phyloP scores from a whole-genome alignment of 1,140 invertebrate genomes.

The Sinonovacula constricta region DNA sequence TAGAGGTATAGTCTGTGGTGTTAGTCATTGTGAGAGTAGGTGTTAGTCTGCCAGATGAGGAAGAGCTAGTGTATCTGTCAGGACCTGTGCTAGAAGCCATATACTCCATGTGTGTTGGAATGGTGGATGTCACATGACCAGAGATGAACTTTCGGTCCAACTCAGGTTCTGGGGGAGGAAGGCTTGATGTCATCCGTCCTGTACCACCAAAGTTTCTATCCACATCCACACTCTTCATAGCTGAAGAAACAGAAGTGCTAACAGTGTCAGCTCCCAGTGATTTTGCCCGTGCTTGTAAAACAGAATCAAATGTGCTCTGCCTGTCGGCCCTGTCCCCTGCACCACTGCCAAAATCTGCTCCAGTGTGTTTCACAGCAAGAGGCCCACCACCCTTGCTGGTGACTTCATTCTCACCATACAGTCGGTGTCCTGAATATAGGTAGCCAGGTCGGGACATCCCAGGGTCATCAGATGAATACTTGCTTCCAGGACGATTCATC shows the following conservation, averaged over 20 bases:
- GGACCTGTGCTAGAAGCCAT: slow-evolving; percentile 31
- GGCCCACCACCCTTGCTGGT: not conserved
- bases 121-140: slow-evolving; percentile 32
- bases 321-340: not conserved
- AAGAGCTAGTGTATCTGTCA: slow-evolving; percentile 34
- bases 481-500: slow-evolving; percentile 1
- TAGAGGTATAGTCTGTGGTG: slow-evolving; percentile 20
- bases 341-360: not conserved
- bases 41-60: slow-evolving; percentile 13
- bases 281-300: not conserved
- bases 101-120: slow-evolving; percentile 44
- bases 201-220: slow-evolving; percentile 20
- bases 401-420: not conserved
- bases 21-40: slow-evolving; percentile 17
- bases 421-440: not conserved
- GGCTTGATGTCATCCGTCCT: slow-evolving; percentile 31
- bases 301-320: not conserved
- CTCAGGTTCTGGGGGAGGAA: slow-evolving; percentile 10
- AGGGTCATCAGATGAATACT: too few species aligned
- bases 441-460: too few species aligned
- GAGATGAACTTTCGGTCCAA: slow-evolving; percentile 8
- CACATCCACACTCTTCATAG: slow-evolving; percentile 3
- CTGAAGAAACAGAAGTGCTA: not conserved
- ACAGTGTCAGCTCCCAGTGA: not conserved
- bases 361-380: slow-evolving; percentile 27